Base-by-base conservation (phyloP, 2,113 vertebrate species). In the Ochotona curzoniae region DNA sequence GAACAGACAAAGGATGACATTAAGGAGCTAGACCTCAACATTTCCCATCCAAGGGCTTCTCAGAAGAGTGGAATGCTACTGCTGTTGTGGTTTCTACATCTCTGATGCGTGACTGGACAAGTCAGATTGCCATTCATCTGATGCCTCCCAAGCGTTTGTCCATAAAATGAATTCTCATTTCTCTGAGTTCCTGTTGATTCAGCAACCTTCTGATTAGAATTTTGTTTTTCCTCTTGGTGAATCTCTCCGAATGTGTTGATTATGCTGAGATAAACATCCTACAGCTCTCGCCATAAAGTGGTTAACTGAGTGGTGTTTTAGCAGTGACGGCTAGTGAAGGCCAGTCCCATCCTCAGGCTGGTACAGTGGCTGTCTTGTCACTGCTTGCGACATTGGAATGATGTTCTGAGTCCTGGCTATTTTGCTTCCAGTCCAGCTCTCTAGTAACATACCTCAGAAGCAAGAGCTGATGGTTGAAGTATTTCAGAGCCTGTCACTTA, bases 151-250 rank as follows among this genome's bases (percentile, higher is more conserved):
- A 44, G 38, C 47, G 69, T 83, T 66, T 67, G 61, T 89, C 87
- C 35, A 75, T 51, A 64, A 89, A 92, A 79, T 20, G n/a, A 74
- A 57, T 26, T 83, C 38, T 30, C 47, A 25, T 83, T 66, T 2
- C 38, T 95, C 57, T 10, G 8, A 54, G 91, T 89, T 93, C 64
- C 30, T 60, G 1, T 82, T 96, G 51, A 23, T 88, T 86, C 93
- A 74, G 25, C 35, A 75, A 18, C 57, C 63, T 83, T 94, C 54
- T 84, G 89, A 79, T 82, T 80, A 73, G 80, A 87, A 67, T 90
- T 94, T 93, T 85, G 63, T n/a, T 76, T 92, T 14, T 32, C 47
- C 10, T 88, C n/a, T 67, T 61, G 35, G 83, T 47, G 18, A 70
- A n/a, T 70, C 60, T 38, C 23, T 17, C 38, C 79, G 87, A 70